A percentile compares a stretch with the other conserved stretches of the same genome.
phyloP scores from a whole-genome alignment of 2,888 invertebrate genomes.

The Rotaria socialis region DNA sequence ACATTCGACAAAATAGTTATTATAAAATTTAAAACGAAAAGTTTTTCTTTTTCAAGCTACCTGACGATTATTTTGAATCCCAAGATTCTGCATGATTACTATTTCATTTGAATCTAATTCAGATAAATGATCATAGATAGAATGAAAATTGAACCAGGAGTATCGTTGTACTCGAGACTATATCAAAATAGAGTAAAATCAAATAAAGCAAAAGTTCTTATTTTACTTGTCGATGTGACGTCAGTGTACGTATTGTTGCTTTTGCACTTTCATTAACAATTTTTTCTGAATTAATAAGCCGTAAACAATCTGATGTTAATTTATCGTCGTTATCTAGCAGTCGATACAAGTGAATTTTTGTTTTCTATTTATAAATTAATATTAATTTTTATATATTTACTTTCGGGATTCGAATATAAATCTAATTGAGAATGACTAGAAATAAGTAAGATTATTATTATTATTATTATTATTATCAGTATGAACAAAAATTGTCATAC shows the following conservation, averaged over 20 bases:
- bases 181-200: no score
- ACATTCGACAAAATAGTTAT: no score
- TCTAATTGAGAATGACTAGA: neutral
- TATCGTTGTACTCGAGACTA: no score
- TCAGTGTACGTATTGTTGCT: neutral
- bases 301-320: neutral
- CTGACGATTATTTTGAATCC: neutral
- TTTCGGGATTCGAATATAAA: neutral
- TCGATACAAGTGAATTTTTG: no score
- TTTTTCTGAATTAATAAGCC: neutral
- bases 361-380: no score
- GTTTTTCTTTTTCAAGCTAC: neutral
- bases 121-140: neutral
- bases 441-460: neutral
- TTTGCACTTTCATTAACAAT: neutral
- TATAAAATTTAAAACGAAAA: neutral
- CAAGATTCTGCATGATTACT: neutral
- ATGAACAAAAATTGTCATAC: neutral
- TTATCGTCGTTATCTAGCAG: neutral
- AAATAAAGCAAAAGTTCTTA: neutral
- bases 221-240: neutral
- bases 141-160: neutral
- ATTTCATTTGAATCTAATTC: neutral
- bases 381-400: neutral
- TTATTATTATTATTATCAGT: neutral